Percentiles rank a stretch among this genome's conserved stretches.
Evolutionary conservation across 1,140 invertebrate genomes (phyloP).

Genomic region (Zaprionus camerounensis): DNA sequence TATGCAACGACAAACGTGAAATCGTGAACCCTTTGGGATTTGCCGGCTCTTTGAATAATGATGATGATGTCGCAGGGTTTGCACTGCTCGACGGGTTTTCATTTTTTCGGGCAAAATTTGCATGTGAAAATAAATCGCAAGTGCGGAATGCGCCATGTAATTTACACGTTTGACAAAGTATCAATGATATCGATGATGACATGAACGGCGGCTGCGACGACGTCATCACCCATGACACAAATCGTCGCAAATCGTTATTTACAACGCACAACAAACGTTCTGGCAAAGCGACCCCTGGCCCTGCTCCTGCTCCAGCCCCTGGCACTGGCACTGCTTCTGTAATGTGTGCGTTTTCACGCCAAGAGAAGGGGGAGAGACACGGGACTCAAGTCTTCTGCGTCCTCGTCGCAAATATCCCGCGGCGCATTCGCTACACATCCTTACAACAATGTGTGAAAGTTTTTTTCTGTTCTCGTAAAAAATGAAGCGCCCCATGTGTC

Average conservation of each 20-base stretch:
- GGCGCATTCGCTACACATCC: constrained; percentile 76
- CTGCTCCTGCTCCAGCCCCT: background rate
- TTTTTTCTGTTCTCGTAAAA: constrained; percentile 67
- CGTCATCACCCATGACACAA: constrained; percentile 76
- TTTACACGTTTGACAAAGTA: constrained; percentile 82
- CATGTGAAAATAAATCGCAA: constrained; percentile 67
- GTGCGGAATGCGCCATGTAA: constrained; percentile 75
- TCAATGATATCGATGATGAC: constrained; percentile 77
- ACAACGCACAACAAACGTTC: constrained; percentile 56
- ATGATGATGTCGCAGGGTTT: constrained; percentile 62
- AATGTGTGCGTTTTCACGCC: constrained; percentile 79
- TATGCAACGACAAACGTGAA: background rate
- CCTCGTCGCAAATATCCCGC: constrained; percentile 73
- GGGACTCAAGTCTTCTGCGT: constrained; percentile 22
- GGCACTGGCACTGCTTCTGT: constrained; percentile 25
- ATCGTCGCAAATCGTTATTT: constrained; percentile 82
- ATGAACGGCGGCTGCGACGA: constrained; percentile 47
- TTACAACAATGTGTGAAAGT: constrained; percentile 82
- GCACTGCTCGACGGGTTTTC: constrained; percentile 24
- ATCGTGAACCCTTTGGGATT: constrained; percentile 71
- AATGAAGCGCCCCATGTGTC: constrained; percentile 77
- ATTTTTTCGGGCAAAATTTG: constrained; percentile 68
- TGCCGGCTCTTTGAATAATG: constrained; percentile 75
- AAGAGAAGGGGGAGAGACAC: constrained; percentile 2
- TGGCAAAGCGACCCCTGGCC: background rate